Conservation (phyloP, 2,797 vertebrate species). For the Craterocephalus amniculus region DNA sequence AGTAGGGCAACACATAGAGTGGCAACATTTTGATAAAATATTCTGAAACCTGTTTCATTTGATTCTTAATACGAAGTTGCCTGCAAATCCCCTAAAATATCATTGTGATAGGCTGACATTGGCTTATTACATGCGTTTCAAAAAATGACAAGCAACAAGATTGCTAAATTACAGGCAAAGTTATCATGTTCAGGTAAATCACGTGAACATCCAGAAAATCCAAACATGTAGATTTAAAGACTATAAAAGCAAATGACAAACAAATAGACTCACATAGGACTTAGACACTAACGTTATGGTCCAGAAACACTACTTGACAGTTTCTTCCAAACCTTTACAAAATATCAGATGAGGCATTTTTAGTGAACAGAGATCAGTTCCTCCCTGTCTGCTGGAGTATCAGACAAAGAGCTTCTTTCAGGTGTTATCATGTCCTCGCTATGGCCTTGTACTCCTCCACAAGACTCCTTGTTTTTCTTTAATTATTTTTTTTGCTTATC, state of each 20-base stretch:
- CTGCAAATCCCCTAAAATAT: too few species aligned
- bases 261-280: not conserved
- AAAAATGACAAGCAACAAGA: not conserved
- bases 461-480: conserved; percentile 6
- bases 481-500: too few species aligned
- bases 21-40: not conserved
- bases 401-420: conserved; percentile 60
- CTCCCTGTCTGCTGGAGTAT: conserved; percentile 12
- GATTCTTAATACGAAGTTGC: not conserved
- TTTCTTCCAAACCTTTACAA: conserved; percentile 1
- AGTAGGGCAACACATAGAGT: not conserved
- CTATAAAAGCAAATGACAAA: not conserved
- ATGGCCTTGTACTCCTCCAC: conserved; percentile 31
- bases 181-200: not conserved
- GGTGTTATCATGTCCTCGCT: conserved; percentile 43
- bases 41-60: not conserved
- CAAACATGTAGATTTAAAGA: not conserved
- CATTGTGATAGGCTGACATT: too few species aligned
- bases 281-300: not conserved
- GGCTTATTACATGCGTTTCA: too few species aligned
- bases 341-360: not conserved
- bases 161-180: not conserved
- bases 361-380: conserved; percentile 14
- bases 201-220: not conserved
- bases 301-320: not conserved